Base-by-base conservation (phyloP, 2,797 vertebrate species). In the Alcedo atthis region DNA sequence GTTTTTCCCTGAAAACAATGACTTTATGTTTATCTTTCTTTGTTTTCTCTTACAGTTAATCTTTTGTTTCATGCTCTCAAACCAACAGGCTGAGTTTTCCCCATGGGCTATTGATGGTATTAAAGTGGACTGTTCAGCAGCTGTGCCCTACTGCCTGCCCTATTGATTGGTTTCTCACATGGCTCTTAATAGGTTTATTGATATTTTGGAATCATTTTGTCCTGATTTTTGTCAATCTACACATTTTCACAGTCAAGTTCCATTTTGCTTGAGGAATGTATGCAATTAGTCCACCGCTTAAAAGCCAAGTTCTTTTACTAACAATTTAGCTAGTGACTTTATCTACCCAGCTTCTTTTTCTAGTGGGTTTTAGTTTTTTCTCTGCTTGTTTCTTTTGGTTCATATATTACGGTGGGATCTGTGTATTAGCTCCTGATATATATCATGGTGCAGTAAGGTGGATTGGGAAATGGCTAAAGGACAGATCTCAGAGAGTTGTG, bases 181-280 rank as follows among this genome's bases (percentile, higher is more conserved):
- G 75, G 42, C 28, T 85, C 32, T 94, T 90, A 96, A 96, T 85
- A 92, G 88, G 71, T 95, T 96, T 96, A 96, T 96, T 95, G 95
- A 95, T 96, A 93, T 94, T 96, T 93, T 80, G 54, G 71, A 90
- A 75, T 95, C 37, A 90, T 96, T 96, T 92, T 64, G 64, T 82
- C 68, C 75, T 74, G 64, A 91, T 92, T 96, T 95, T 91, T 92
- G 74, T 86, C 89, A 74, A 12, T 68, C 78, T 90, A 74, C 71
- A 46, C 67, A 33, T 94, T 94, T 96, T 81, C 75, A 91, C 85
- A 90, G 85, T 81, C 78, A 87, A 77, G 66, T 69, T 87, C 66
- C 85, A 77, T 86, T 90, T 92, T 90, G 71, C 51, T 90, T 71
- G 71, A 88, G 68, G 68, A 91, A 90, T 22, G 20, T 21, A 62